A percentile compares a stretch with the other conserved stretches of the same genome.
phyloP scores from a whole-genome alignment of 2,797 vertebrate genomes.

The Sebastiscus albofasciatus region DNA sequence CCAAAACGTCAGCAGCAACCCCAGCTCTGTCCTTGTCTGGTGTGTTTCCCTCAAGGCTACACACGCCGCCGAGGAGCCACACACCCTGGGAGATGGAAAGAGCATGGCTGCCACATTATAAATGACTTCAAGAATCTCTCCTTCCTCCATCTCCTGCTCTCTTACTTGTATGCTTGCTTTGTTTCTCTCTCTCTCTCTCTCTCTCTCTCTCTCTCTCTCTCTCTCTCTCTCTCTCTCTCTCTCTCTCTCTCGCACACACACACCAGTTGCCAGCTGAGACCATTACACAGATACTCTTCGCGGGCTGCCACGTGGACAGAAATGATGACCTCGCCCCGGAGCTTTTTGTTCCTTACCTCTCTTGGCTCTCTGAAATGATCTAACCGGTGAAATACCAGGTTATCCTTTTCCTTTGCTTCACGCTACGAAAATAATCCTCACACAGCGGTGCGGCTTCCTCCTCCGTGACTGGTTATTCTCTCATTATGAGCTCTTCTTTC shows the following conservation, averaged over 20 bases:
- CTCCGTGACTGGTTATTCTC: slow-evolving; percentile 43
- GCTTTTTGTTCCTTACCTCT: slow-evolving; percentile 58
- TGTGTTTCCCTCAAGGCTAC: slow-evolving; percentile 82
- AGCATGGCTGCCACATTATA: slow-evolving; percentile 71
- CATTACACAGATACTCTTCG: slow-evolving; percentile 58
- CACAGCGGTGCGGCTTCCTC: slow-evolving; percentile 40
- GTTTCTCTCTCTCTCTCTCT: slow-evolving; percentile 3
- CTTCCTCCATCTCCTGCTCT: slow-evolving; percentile 27
- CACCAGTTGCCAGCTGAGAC: slow-evolving; percentile 57
- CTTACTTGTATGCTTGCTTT: slow-evolving; percentile 32
- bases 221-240: background rate
- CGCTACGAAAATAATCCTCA: slow-evolving; percentile 49
- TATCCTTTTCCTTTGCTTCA: slow-evolving; percentile 36
- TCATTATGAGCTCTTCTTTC: slow-evolving; percentile 63
- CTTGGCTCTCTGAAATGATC: slow-evolving; percentile 49
- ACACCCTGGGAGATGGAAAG: slow-evolving; percentile 69
- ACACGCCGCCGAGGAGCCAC: slow-evolving; percentile 60
- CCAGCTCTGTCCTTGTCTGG: slow-evolving; percentile 81
- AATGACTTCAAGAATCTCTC: slow-evolving; percentile 65
- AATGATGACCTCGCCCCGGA: slow-evolving; percentile 66
- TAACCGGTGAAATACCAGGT: slow-evolving; percentile 41
- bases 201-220: background rate
- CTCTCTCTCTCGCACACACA: slow-evolving; percentile 10
- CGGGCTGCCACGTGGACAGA: slow-evolving; percentile 48
- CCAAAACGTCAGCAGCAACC: slow-evolving; percentile 73